A percentile compares a stretch with the other conserved stretches of the same genome.
These are phyloP conservation scores for Etheostoma spectabile DNA, from an alignment of 2,113 vertebrate species.

Conservation along the genomic window DNA sequence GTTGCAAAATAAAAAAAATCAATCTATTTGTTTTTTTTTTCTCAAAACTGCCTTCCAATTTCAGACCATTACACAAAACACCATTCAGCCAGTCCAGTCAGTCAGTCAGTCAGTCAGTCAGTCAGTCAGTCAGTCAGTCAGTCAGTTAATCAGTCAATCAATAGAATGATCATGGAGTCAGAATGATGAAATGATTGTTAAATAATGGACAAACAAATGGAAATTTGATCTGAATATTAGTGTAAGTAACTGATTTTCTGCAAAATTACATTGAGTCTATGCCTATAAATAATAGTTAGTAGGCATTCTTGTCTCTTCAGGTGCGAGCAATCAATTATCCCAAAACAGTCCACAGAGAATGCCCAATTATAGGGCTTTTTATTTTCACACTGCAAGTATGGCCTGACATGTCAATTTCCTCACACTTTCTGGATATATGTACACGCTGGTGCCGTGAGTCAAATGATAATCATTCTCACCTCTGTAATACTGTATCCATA, in stretches of 20 bases:
- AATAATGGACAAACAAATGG: not conserved
- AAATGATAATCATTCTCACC: constrained; percentile 52
- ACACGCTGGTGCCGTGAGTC: not conserved
- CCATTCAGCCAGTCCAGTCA: not conserved
- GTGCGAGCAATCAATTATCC: constrained; percentile 20
- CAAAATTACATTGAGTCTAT: not conserved
- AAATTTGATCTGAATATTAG: not conserved
- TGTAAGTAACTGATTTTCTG: not conserved
- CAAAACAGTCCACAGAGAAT: constrained; percentile 31
- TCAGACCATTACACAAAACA: constrained; percentile 4
- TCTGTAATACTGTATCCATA: constrained; percentile 45
- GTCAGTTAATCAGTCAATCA: not conserved
- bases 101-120: not conserved
- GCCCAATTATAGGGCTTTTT: constrained; percentile 39
- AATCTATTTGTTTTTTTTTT: not conserved
- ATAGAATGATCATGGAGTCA: constrained; percentile 17
- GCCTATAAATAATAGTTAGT: not conserved
- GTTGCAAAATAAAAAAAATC: not conserved
- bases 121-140: constrained; percentile 1
- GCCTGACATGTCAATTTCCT: constrained; percentile 29
- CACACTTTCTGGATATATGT: constrained; percentile 19
- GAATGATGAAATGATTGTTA: not conserved
- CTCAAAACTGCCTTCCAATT: not conserved
- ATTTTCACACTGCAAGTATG: constrained; percentile 39
- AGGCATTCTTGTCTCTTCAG: not conserved